Base-by-base conservation (phyloP, 1,140 invertebrate species). In the Drosophila asahinai region DNA sequence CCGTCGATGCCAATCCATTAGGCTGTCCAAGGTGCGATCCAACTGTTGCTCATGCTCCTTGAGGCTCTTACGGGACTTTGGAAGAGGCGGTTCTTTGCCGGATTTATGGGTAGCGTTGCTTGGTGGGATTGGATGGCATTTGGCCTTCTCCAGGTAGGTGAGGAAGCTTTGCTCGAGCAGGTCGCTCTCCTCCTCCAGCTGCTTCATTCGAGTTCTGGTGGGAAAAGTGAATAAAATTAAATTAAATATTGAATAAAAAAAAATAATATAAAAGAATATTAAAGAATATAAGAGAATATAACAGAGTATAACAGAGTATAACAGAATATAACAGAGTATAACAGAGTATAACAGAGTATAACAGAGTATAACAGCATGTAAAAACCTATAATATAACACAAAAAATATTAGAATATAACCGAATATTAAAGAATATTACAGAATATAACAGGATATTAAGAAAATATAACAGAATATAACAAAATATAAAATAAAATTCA, bases 181-280 rank as follows among this genome's bases (percentile, higher is more conserved):
- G 54, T 92, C 79, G 30, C 91, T 93, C 62, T 93, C 92, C 57
- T 83, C 67, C 49, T 93, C 92, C 38, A 93, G 59, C 62, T 93
- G 78, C 62, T 77, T 59, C 66, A 93, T 81, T 9, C 92, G 91
- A n/a, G 71, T 64, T 43, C 92, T 93, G 30, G 2, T 8, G n/a
- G 11, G 2, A 33, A 45, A 3, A 15, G 4, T 11, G 19, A 5
- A 42, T 42, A 42, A n/a, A 5, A 5, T 30, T 17, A 5, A 33
- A 55, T 49, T 7, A 49, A 49, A 25, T 25, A 47, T 19, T 9
- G 11, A 19, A 19, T 8, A 5, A 14, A 17, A 27, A 7, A 6
- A 30, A 30, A 30, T 30, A 6, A 30, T 30, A 30, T 30, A 30
- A 7, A 30, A 30, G 0, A 27, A 27, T 27, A 6, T 27, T 0